A percentile compares a stretch with the other conserved stretches of the same genome.
phyloP scores from a whole-genome alignment of 2,797 vertebrate genomes.

The Chelon labrosus region DNA sequence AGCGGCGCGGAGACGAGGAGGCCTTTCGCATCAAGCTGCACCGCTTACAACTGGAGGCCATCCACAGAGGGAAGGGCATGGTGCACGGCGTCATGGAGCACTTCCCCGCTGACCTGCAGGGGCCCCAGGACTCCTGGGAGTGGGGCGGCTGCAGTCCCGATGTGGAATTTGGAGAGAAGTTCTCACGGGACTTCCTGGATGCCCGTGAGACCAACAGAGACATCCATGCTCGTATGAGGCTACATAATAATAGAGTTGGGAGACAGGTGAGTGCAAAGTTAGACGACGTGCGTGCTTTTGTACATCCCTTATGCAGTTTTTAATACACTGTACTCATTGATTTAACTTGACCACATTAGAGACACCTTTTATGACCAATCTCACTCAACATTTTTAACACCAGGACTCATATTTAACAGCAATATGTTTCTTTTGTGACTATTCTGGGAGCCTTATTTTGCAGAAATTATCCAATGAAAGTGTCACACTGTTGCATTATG shows the following conservation, averaged over 20 bases:
- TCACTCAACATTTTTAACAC: not conserved
- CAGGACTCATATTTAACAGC: not conserved
- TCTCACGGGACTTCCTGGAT: slow-evolving; percentile 97
- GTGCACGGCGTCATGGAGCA: slow-evolving; percentile 96
- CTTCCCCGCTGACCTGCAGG: slow-evolving; percentile 89
- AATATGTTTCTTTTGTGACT: not conserved
- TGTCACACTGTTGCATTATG: too few species aligned
- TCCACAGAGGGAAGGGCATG: slow-evolving; percentile 96
- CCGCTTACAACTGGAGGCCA: slow-evolving; percentile 94
- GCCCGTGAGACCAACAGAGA: slow-evolving; percentile 96
- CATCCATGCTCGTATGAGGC: slow-evolving; percentile 97
- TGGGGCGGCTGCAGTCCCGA: slow-evolving; percentile 99
- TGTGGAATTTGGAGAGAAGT: slow-evolving; percentile 97
- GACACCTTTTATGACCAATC: not conserved
- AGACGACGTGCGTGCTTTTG: not conserved
- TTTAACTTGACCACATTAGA: not conserved
- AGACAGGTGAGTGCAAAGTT: slow-evolving; percentile 91
- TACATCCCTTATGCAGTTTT: not conserved
- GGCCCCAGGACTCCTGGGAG: slow-evolving; percentile 97
- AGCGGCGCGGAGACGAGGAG: slow-evolving; percentile 94
- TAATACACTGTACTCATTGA: not conserved
- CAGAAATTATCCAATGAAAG: not conserved
- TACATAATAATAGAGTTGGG: slow-evolving; percentile 98
- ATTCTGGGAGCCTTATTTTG: not conserved
- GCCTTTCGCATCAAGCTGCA: slow-evolving; percentile 95